Conservation (phyloP, 2,113 vertebrate genomes). For the Murina feae region DNA sequence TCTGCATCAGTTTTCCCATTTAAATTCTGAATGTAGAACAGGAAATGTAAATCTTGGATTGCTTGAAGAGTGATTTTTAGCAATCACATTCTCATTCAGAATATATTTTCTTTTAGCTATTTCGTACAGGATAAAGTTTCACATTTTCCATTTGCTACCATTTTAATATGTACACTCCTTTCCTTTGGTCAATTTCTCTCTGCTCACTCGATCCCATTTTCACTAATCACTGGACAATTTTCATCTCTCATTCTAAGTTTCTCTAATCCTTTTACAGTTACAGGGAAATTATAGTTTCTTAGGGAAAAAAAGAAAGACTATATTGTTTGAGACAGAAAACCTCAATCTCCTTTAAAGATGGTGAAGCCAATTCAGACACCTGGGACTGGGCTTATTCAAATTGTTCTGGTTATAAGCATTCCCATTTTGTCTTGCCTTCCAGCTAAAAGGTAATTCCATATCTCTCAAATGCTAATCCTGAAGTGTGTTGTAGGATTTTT, state of each 20-base stretch:
- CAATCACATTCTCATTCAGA: slow-evolving; percentile 46
- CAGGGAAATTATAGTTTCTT: not conserved
- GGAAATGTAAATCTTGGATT: slow-evolving; percentile 30
- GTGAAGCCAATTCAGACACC: not conserved
- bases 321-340: not conserved
- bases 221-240: not conserved
- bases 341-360: not conserved
- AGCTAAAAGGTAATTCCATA: not conserved
- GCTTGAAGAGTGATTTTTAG: slow-evolving; percentile 17
- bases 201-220: not conserved
- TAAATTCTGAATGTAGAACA: slow-evolving; percentile 22
- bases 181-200: not conserved
- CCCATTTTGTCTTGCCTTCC: not conserved
- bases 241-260: not conserved
- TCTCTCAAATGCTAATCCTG: not conserved
- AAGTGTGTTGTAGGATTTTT: not conserved
- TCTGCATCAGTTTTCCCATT: not conserved
- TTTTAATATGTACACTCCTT: not conserved
- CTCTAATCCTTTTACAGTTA: not conserved
- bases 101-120: slow-evolving; percentile 3
- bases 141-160: not conserved
- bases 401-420: not conserved
- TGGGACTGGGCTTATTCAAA: not conserved
- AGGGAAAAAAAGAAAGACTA: not conserved
- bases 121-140: not conserved